These are phyloP conservation scores for Eulithis testata DNA, from an alignment of 2,888 invertebrate genomes.

Conservation along the genomic window DNA sequence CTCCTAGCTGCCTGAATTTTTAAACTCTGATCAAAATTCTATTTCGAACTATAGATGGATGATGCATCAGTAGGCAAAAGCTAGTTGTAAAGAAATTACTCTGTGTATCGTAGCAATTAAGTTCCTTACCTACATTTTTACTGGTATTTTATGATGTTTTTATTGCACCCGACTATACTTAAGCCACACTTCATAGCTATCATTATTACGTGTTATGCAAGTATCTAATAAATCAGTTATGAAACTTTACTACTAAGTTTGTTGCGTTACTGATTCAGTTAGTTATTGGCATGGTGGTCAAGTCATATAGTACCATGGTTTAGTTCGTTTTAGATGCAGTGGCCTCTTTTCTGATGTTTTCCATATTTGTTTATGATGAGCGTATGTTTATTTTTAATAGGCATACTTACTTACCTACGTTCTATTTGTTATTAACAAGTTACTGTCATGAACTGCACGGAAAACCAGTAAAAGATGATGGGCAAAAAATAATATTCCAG, in stretches of 20 bases:
- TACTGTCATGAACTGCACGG: constrained; percentile 13
- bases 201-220: constrained; percentile 55
- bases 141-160: constrained; percentile 56
- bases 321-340: not conserved
- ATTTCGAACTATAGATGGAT: constrained; percentile 22
- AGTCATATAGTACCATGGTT: not conserved
- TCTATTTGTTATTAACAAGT: not conserved
- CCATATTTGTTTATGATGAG: constrained; percentile 8
- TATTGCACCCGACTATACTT: constrained; percentile 49
- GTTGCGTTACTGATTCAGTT: constrained; percentile 30
- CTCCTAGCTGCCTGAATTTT: not conserved
- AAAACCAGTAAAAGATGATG: constrained; percentile 21
- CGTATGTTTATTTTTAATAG: constrained; percentile 18
- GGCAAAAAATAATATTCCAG: not conserved
- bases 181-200: constrained; percentile 46
- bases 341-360: not conserved
- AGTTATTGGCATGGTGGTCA: constrained; percentile 1
- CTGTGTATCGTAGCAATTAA: constrained; percentile 39
- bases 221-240: constrained; percentile 54
- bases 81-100: constrained; percentile 11
- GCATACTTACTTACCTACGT: constrained; percentile 2
- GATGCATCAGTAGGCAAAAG: not conserved
- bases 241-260: constrained; percentile 28
- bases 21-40: not conserved
- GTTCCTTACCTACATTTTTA: constrained; percentile 41